Conservation (phyloP, 2,113 vertebrate species). For the Cyanistes caeruleus region DNA sequence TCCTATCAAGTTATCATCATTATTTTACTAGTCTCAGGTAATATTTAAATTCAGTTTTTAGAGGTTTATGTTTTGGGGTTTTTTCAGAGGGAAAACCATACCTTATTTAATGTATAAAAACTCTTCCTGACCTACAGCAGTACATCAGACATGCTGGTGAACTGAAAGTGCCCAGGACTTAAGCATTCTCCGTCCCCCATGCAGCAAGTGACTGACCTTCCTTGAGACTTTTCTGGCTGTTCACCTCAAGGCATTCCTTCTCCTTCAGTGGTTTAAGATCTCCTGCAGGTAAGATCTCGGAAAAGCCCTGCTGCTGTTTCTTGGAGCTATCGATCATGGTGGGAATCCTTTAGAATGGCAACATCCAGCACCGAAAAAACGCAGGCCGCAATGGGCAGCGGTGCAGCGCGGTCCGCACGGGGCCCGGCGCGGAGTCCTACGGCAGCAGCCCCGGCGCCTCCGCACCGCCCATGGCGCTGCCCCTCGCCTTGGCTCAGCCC, state of each 20-base stretch:
- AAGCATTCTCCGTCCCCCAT: background rate
- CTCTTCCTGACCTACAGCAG: background rate
- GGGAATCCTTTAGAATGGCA: constrained; percentile 65
- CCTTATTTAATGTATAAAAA: background rate
- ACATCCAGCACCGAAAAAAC: constrained; percentile 37
- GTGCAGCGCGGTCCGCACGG: background rate
- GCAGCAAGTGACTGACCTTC: constrained; percentile 79
- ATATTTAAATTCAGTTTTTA: background rate
- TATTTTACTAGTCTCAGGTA: background rate
- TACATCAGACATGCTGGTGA: background rate
- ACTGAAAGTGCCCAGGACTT: background rate
- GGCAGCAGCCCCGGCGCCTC: background rate
- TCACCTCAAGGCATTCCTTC: constrained; percentile 81
- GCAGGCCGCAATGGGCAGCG: background rate
- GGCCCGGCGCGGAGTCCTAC: background rate
- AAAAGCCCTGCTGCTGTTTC: constrained; percentile 79
- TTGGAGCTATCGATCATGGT: constrained; percentile 85
- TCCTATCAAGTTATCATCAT: background rate
- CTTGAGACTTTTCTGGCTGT: constrained; percentile 82
- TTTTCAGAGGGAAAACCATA: background rate
- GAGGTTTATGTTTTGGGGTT: background rate
- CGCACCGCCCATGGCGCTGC: constrained; percentile 16
- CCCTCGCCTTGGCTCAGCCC: fast-evolving
- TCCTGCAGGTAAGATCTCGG: constrained; percentile 76
- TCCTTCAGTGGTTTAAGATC: constrained; percentile 76